Conservation (phyloP, 2,113 vertebrate species). For the Dicaeum eximium region DNA sequence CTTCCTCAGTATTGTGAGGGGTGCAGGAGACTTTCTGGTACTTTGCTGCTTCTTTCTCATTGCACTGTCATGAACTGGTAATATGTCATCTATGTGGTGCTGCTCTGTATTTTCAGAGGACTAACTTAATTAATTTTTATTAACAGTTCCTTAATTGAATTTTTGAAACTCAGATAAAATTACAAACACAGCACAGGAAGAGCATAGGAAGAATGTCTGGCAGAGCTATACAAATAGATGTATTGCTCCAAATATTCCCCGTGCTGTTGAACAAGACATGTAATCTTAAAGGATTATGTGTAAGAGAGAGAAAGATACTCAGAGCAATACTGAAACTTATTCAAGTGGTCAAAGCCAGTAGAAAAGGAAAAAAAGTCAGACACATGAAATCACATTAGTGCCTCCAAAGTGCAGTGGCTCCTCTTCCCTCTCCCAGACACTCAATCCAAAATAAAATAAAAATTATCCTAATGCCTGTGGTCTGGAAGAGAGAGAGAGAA, state of each 20-base stretch:
- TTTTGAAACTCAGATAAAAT: conserved; percentile 48
- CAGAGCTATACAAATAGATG: conserved; percentile 20
- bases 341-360: not conserved
- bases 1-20: not conserved
- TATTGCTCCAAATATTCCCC: conserved; percentile 19
- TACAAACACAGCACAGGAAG: conserved; percentile 46
- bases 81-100: not conserved
- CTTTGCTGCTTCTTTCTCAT: not conserved
- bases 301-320: not conserved
- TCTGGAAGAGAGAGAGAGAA: not conserved
- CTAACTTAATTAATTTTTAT: conserved; percentile 58
- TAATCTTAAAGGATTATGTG: not conserved
- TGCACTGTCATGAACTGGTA: not conserved
- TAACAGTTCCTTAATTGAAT: conserved; percentile 38
- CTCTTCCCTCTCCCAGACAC: not conserved
- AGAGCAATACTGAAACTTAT: not conserved
- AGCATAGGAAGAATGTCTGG: conserved; percentile 27
- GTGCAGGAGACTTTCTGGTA: not conserved
- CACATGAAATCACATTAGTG: not conserved
- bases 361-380: not conserved
- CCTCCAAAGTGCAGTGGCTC: not conserved
- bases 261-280: not conserved
- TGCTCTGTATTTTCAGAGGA: not conserved
- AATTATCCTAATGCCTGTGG: not conserved
- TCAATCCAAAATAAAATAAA: not conserved